phyloP scores from a whole-genome alignment of 2,113 vertebrate species.

The Notarius quadriscutis region DNA sequence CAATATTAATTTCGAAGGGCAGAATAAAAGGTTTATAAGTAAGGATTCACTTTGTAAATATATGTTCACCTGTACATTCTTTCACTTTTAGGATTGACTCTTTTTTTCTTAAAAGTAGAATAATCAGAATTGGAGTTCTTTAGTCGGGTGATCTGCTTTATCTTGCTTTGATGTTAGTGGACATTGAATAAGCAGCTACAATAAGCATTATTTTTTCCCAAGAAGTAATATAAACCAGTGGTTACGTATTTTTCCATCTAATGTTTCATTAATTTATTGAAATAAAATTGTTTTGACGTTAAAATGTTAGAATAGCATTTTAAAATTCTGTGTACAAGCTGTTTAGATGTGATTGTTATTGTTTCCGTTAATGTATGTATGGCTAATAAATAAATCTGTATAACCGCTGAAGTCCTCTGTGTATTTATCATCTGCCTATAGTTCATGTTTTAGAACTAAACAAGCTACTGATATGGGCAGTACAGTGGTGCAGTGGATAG shows the following conservation, averaged over 20 bases:
- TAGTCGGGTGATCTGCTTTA: background rate
- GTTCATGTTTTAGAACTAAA: background rate
- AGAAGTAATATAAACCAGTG: background rate
- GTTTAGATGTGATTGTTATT: constrained; percentile 42
- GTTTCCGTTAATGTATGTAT: constrained; percentile 37
- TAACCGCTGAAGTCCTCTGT: background rate
- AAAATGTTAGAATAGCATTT: constrained; percentile 9
- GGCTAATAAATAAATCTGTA: constrained; percentile 32
- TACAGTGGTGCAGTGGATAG: background rate
- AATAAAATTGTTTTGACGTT: background rate
- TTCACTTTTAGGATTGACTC: background rate
- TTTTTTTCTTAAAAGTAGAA: background rate
- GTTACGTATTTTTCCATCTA: background rate
- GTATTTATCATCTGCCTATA: background rate
- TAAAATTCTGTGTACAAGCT: constrained; percentile 13
- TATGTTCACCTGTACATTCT: background rate
- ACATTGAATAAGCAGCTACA: background rate
- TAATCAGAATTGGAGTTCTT: background rate
- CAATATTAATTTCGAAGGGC: constrained; percentile 55
- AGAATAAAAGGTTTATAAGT: constrained; percentile 36
- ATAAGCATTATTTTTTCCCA: background rate
- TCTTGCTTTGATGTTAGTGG: constrained; percentile 10
- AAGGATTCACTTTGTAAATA: constrained; percentile 39
- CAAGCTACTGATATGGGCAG: background rate
- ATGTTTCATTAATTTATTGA: constrained; percentile 30